Base-by-base conservation (phyloP, 2,113 vertebrate genomes). In the Pseudopipra pipra region DNA sequence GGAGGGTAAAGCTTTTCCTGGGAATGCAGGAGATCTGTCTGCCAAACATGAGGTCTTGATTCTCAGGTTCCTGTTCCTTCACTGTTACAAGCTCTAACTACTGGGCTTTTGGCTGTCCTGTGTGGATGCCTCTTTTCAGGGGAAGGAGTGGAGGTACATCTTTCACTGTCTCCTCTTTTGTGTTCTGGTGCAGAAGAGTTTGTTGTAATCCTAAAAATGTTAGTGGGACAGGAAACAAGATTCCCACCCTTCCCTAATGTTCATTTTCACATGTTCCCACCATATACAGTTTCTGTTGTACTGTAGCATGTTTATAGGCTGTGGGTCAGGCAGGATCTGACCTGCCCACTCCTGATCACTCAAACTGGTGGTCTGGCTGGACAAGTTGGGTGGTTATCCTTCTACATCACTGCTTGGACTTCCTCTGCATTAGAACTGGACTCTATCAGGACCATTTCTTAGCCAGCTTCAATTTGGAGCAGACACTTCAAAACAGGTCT, bases 11-110 rank as follows among this genome's bases (percentile, higher is more conserved):
- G 73, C 70, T 92, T 92, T 97, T 93, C 95, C 93, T 93, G 96
- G 94, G 96, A 95, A 95, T 92, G 80, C 58, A 74, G 89, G 86
- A 92, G 80, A 78, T 74, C 27, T 61, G 54, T 49, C 81, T 95
- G 93, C 96, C 93, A 96, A 95, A 96, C 87, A 94, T 87, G 94
- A 96, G 96, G 89, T 95, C 95, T 95, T 89, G 91, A 96, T 96
- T 95, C 84, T 91, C 87, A 95, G 91, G 95, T 96, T 94, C 77
- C 91, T 85, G 74, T 92, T 96, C 89, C 86, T 71, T 81, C 33
- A 9, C 51, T 78, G 46, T 90, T 92, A 88, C 0, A 5, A 95
- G 80, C 86, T 92, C 59, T 78, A 89, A 91, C 89, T 96, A 95
- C 93, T 81, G 96, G 94, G 89, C 91, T 95, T 96, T 89, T 95